phyloP scores from a whole-genome alignment of 2,888 invertebrate species.

The Rhodophaea formosa region DNA sequence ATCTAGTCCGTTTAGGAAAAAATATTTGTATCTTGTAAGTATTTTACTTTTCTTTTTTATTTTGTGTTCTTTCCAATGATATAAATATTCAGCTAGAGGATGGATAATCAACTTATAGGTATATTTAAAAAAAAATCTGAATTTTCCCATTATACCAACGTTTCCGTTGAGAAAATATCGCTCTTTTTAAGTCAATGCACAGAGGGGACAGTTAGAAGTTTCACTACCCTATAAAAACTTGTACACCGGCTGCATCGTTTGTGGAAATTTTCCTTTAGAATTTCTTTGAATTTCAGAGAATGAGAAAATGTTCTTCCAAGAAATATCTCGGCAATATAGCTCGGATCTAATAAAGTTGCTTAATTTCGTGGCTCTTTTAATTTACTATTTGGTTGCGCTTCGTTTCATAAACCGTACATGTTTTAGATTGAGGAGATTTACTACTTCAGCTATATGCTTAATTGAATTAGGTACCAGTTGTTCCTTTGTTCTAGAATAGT shows the following conservation, averaged over 20 bases:
- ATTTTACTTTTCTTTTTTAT: too few species aligned
- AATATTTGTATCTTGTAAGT: too few species aligned
- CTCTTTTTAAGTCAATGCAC: constrained; percentile 5
- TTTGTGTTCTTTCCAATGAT: too few species aligned
- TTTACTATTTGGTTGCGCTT: constrained; percentile 1
- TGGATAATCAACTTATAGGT: too few species aligned
- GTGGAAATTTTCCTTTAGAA: constrained; percentile 1
- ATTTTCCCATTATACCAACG: not conserved
- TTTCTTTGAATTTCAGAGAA: constrained; percentile 10
- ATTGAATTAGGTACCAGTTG: too few species aligned
- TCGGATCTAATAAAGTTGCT: not conserved
- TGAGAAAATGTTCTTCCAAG: not conserved
- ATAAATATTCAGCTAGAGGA: too few species aligned
- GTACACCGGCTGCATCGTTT: constrained; percentile 12
- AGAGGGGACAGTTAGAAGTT: constrained; percentile 2
- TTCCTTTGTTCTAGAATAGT: too few species aligned
- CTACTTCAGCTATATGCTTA: too few species aligned
- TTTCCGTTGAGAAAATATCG: constrained; percentile 3
- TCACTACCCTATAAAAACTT: constrained; percentile 17
- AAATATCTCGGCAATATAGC: not conserved
- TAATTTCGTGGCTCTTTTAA: not conserved
- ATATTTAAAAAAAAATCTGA: too few species aligned
- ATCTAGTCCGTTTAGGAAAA: too few species aligned
- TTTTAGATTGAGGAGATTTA: too few species aligned
- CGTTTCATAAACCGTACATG: too few species aligned